Evolutionary conservation across 2,113 vertebrate species (phyloP).

Genomic region (Struthidea cinerea): DNA sequence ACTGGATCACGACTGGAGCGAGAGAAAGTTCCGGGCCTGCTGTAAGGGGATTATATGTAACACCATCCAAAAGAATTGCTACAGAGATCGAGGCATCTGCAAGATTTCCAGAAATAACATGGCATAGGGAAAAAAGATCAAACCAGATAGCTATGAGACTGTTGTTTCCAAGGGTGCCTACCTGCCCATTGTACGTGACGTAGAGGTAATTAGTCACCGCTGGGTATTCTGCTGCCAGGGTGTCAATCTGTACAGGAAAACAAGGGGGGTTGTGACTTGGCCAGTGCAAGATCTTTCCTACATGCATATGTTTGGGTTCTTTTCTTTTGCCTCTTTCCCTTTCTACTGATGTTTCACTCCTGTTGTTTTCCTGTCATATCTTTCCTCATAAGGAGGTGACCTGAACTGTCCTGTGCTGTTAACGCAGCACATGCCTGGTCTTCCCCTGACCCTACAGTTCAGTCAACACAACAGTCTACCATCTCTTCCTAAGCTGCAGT

Average conservation of each 20-base stretch:
- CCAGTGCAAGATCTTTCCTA: background rate
- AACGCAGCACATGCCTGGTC: accelerated
- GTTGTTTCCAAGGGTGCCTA: constrained; percentile 51
- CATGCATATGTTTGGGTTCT: background rate
- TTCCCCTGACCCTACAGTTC: background rate
- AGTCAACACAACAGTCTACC: background rate
- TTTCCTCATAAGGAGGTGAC: background rate
- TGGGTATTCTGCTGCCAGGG: constrained; percentile 91
- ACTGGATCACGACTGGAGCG: background rate
- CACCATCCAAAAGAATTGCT: background rate
- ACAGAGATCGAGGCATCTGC: background rate
- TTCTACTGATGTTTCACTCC: background rate
- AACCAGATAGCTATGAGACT: background rate
- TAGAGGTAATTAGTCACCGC: constrained; percentile 93
- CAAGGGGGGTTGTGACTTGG: background rate
- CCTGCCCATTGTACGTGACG: constrained; percentile 89
- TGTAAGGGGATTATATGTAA: background rate
- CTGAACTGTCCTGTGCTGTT: background rate
- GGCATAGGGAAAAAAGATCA: background rate
- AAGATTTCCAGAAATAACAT: background rate
- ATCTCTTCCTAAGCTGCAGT: background rate
- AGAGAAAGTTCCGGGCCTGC: background rate
- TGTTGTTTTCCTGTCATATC: background rate
- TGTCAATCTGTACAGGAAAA: constrained; percentile 83
- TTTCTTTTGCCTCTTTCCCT: background rate